These are phyloP conservation scores for Sthenelais limicola DNA, from an alignment of 2,888 invertebrate genomes.

Conservation along the genomic window DNA sequence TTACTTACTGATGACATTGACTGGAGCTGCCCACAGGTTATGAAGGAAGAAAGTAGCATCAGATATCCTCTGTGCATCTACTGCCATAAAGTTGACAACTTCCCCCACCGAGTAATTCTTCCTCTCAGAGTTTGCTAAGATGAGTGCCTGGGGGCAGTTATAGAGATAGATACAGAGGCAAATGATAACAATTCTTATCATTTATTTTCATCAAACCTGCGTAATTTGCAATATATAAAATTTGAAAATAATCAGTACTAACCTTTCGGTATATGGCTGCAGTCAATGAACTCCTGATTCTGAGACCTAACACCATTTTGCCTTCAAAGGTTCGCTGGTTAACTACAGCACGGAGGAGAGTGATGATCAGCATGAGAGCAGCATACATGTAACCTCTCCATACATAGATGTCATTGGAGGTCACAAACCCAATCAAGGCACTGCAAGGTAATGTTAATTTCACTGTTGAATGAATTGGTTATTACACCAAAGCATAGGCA, in stretches of 20 bases:
- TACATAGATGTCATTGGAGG: background rate
- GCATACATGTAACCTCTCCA: slow-evolving; percentile 41
- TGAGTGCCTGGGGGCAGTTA: slow-evolving; percentile 11
- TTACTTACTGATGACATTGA: slow-evolving; percentile 26
- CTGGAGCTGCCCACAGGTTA: slow-evolving; percentile 35
- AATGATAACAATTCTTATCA: too few species aligned
- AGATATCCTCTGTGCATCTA: slow-evolving; percentile 39
- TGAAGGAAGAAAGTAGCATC: slow-evolving; percentile 39
- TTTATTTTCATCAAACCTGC: too few species aligned
- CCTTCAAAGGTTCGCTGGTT: slow-evolving; percentile 23
- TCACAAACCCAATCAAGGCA: slow-evolving; percentile 33
- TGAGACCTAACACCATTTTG: slow-evolving; percentile 27
- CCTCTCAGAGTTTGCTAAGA: slow-evolving; percentile 29
- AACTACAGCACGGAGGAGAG: slow-evolving; percentile 22
- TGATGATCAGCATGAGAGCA: slow-evolving; percentile 24
- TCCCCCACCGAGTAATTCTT: slow-evolving; percentile 39
- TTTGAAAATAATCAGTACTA: background rate
- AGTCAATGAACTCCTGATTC: slow-evolving; percentile 21
- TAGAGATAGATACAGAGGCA: too few species aligned
- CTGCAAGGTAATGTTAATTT: background rate
- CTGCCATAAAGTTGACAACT: slow-evolving; percentile 38
- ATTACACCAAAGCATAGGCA: too few species aligned
- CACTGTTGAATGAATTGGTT: too few species aligned
- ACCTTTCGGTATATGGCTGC: slow-evolving; percentile 41
- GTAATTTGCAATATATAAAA: too few species aligned